Percentiles rank a stretch among this genome's conserved stretches.
These are phyloP conservation scores for Picus viridis DNA, from an alignment of 2,797 vertebrate species.

Conservation along the genomic window DNA sequence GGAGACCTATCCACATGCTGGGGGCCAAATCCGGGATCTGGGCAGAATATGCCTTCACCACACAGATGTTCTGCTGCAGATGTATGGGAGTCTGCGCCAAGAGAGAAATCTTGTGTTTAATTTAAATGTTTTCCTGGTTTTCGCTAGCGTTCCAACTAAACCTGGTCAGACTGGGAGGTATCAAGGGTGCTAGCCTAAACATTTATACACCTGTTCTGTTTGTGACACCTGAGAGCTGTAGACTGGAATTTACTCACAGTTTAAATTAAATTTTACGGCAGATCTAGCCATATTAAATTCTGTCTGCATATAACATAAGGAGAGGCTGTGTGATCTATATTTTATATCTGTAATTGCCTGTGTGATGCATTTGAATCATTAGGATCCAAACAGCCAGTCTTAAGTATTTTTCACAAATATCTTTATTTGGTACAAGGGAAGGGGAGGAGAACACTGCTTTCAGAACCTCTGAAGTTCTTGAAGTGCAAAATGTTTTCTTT, in stretches of 20 bases:
- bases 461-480: conserved; percentile 33
- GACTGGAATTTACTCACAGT: background rate
- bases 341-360: conserved; percentile 1
- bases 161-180: background rate
- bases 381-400: background rate
- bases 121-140: background rate
- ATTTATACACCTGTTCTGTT: background rate
- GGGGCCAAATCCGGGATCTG: no score
- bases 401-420: background rate
- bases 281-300: background rate
- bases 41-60: no score
- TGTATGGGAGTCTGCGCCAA: background rate
- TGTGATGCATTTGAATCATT: background rate
- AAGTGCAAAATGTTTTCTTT: conserved; percentile 55
- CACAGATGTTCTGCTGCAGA: background rate
- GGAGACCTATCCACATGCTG: no score
- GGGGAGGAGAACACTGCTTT: background rate
- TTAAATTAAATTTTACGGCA: background rate
- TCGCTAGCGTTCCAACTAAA: background rate
- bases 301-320: background rate
- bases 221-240: background rate
- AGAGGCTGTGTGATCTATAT: background rate
- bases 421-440: background rate
- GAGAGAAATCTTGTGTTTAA: background rate
- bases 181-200: background rate